These are phyloP conservation scores for Entomobrya proxima DNA, from an alignment of 2,888 invertebrate genomes.

Conservation along the genomic window DNA sequence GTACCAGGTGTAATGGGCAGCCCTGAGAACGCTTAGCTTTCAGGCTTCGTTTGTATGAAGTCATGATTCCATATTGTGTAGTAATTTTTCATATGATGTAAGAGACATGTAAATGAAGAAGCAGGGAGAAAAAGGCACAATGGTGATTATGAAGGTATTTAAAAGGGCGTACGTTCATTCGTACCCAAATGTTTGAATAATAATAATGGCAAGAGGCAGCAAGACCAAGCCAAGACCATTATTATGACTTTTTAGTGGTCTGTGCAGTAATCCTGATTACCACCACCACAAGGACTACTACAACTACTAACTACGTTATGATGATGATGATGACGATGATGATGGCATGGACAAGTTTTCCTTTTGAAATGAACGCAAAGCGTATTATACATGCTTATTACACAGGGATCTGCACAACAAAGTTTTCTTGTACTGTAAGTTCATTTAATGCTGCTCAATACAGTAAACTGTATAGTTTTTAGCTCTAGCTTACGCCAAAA, in stretches of 20 bases:
- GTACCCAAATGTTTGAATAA: conserved; percentile 59
- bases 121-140: not conserved
- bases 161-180: conserved; percentile 58
- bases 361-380: not conserved
- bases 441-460: not conserved
- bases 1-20: not conserved
- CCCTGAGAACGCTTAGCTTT: not conserved
- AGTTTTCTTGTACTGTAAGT: not conserved
- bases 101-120: conserved; percentile 49
- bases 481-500: too few relatives aligned
- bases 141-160: conserved; percentile 57
- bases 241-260: conserved; percentile 65
- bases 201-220: conserved; percentile 63
- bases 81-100: not conserved
- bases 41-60: not conserved
- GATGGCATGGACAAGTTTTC: conserved; percentile 35
- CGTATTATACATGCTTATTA: not conserved
- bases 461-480: not conserved
- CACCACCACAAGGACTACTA: not conserved
- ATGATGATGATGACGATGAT: not conserved
- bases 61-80: not conserved
- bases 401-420: not conserved
- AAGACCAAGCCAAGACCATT: conserved; percentile 50
- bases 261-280: conserved; percentile 54
- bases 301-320: not conserved